These are phyloP conservation scores for Aselliscus stoliczkanus DNA, from an alignment of 2,797 vertebrate species.

Conservation along the genomic window DNA sequence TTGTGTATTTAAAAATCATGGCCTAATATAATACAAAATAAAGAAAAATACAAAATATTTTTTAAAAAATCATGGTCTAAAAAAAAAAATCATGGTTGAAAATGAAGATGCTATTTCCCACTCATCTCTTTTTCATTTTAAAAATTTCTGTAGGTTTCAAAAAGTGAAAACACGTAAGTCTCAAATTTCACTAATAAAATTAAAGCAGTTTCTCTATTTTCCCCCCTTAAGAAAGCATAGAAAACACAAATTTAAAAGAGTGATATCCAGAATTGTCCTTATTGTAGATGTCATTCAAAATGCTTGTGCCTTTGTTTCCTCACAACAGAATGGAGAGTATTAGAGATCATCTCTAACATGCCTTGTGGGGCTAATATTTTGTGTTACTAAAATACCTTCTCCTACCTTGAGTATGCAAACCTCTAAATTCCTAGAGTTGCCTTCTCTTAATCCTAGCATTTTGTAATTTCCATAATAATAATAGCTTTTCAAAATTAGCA, in stretches of 20 bases:
- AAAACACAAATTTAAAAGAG: background rate
- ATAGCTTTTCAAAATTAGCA: background rate
- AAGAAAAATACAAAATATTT: too few relatives aligned
- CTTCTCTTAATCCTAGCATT: background rate
- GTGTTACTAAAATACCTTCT: background rate
- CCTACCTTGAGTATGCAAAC: background rate
- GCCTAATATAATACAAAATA: too few relatives aligned
- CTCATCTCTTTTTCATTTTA: background rate
- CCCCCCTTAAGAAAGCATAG: background rate
- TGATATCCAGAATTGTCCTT: background rate
- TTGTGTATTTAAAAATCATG: background rate
- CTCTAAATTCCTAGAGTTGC: background rate
- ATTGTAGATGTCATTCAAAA: background rate
- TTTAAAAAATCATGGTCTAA: too few relatives aligned
- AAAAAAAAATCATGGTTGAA: too few relatives aligned
- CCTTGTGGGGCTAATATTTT: background rate
- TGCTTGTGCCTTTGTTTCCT: background rate
- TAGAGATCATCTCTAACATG: background rate
- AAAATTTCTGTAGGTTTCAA: background rate
- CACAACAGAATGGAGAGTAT: background rate
- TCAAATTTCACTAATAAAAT: background rate
- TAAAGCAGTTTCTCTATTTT: background rate
- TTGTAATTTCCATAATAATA: background rate
- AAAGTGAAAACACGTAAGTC: background rate
- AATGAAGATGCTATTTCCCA: constrained; percentile 11